These are phyloP conservation scores for Carettochelys insculpta DNA, from an alignment of 2,113 vertebrate species.

Conservation along the genomic window DNA sequence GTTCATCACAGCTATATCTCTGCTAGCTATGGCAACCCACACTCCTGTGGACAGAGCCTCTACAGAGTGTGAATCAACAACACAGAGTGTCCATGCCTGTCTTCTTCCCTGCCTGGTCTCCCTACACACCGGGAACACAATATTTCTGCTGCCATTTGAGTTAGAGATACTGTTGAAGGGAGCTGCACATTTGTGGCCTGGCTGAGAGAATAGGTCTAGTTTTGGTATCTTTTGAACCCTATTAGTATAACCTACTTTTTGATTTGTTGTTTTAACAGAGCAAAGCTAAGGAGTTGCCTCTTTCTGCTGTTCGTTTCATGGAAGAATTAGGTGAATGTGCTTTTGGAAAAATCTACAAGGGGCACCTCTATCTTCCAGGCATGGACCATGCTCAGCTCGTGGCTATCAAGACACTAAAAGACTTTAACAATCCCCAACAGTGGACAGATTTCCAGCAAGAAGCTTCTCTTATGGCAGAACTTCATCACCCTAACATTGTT, in stretches of 20 bases:
- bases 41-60: background rate
- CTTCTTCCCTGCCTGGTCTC: background rate
- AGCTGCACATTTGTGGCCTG: background rate
- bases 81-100: background rate
- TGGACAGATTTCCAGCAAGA: constrained; percentile 98
- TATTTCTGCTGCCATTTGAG: background rate
- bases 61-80: background rate
- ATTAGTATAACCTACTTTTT: background rate
- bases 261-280: constrained; percentile 76
- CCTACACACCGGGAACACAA: background rate
- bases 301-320: constrained; percentile 98
- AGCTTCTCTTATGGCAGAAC: constrained; percentile 87
- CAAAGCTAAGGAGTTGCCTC: constrained; percentile 94
- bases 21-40: background rate
- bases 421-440: constrained; percentile 88
- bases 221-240: fast-evolving
- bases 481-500: constrained; percentile 95
- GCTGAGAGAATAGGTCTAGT: fast-evolving
- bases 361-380: constrained; percentile 95
- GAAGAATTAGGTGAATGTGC: constrained; percentile 94
- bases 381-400: constrained; percentile 97
- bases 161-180: background rate
- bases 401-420: constrained; percentile 97
- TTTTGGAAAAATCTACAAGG: constrained; percentile 97
- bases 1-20: background rate